Evolutionary conservation across 92 coral and sea anemone genomes (phyloP).

Genomic region (Actinernus sp.): DNA sequence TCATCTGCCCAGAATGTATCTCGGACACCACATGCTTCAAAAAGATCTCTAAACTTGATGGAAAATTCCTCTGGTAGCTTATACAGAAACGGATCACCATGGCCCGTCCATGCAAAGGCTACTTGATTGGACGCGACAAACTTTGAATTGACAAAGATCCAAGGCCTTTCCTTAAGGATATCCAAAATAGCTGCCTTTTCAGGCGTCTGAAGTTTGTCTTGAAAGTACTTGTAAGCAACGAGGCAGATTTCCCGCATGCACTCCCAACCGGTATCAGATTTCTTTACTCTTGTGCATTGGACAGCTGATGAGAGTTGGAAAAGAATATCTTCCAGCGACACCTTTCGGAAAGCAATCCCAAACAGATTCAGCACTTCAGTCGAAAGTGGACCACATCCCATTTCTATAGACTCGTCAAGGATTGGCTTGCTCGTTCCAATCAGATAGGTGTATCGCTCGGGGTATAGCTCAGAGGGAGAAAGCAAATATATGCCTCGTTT

Average conservation of each 20-base stretch:
- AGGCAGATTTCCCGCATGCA: constrained; percentile 69
- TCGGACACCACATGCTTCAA: constrained; percentile 76
- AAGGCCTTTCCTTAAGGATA: constrained; percentile 68
- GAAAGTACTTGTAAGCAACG: constrained; percentile 80
- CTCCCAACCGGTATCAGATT: constrained; percentile 43
- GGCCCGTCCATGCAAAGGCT: constrained; percentile 85
- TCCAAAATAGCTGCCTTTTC: constrained; percentile 66
- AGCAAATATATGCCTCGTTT: constrained; percentile 38
- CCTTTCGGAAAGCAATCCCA: constrained; percentile 57
- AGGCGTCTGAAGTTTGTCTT: constrained; percentile 65
- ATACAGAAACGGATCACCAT: constrained; percentile 88
- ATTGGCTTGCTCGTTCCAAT: constrained; percentile 81
- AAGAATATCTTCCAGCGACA: constrained; percentile 68
- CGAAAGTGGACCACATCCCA: constrained; percentile 85
- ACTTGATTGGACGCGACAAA: constrained; percentile 84
- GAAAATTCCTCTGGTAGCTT: constrained; percentile 84
- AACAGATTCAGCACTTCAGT: constrained; percentile 68
- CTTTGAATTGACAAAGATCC: constrained; percentile 82
- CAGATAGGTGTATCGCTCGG: constrained; percentile 58
- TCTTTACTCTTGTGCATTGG: constrained; percentile 43
- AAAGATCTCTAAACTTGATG: constrained; percentile 67
- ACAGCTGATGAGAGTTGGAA: constrained; percentile 84
- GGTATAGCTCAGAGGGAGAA: constrained; percentile 69
- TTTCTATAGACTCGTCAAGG: constrained; percentile 83
- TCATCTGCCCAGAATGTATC: constrained; percentile 78